Evolutionary conservation across 1,140 invertebrate genomes (phyloP), one percentile per base, ranked within the genome.

Genomic region (Calliopsis andreniformis): DNA sequence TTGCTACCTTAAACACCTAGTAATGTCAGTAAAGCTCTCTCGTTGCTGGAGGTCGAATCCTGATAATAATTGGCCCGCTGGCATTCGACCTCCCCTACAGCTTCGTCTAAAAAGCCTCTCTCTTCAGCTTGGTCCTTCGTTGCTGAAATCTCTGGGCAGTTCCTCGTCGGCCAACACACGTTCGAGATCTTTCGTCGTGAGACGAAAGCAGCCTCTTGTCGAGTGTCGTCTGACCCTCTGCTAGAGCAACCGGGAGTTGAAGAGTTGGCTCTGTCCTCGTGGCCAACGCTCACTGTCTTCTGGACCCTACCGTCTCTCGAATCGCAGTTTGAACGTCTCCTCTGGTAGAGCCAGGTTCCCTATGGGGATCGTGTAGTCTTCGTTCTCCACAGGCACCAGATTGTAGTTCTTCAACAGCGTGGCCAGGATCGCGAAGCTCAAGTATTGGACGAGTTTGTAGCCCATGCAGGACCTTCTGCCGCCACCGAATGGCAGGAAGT

Each of bases 391-490:
- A 16, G 94, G 92, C 1, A 88, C 87, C n/a, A 98, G 92, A 53
- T 96, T 94, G 85, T 95, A 97, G 69, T 95, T 93, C 79, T 97
- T 95, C 35, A 97, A 85, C 12, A 98, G 91, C 39, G 94, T 96
- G 0, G 95, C 94, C 45, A 97, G 88, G 58, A 95, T 93, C 0
- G 96, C 92, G 89, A 97, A 96, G 66, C 94, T 94, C 86, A 97
- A 94, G 42, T 95, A 94, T 28, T 95, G 95, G 0, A 97, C 96
- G 53, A 98, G 91, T 67, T 96, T 96, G 90, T 97, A 97, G 0
- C 97, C 97, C 81, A 98, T 95, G 87, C 97, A 98, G 0, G 96
- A 96, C 14, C 97, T 93, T 78, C 96, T 95, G 0, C 97, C 96
- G 39, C 96, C 96, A 78, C 96, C 96, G 90, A 98, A 98, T 0